A percentile compares a stretch with the other conserved stretches of the same genome.
Evolutionary conservation across 2,888 invertebrate genomes (phyloP).

Genomic region (Hartigia nigra): DNA sequence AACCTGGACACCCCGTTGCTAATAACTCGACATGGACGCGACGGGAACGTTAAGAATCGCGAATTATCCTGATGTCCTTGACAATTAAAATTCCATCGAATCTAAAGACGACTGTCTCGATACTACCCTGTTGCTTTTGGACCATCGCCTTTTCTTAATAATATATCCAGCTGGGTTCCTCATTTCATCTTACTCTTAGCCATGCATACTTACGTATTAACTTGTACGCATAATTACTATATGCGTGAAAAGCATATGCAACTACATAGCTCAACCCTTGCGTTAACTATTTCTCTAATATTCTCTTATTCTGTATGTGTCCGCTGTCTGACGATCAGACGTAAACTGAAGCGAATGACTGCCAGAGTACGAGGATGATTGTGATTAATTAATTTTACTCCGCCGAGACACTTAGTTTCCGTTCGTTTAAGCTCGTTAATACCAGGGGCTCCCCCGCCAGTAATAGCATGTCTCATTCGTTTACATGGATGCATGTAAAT

Average conservation of each 20-base stretch:
- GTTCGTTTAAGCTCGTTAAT: slow-evolving; percentile 66
- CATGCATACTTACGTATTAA: background rate
- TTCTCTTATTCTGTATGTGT: background rate
- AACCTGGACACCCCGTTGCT: slow-evolving; percentile 31
- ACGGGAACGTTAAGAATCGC: slow-evolving; percentile 6
- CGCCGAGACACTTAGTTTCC: slow-evolving; percentile 66
- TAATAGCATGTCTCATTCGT: slow-evolving; percentile 51
- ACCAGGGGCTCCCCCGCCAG: slow-evolving; percentile 24
- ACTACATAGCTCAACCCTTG: background rate
- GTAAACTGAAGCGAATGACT: slow-evolving; percentile 44
- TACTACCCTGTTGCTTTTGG: background rate
- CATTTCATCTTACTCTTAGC: background rate
- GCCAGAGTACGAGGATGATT: slow-evolving; percentile 42
- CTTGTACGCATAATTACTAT: background rate
- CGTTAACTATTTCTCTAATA: background rate
- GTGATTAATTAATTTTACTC: slow-evolving; percentile 66
- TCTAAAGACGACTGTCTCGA: background rate
- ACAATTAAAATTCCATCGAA: background rate
- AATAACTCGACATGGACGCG: slow-evolving; percentile 34
- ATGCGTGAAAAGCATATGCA: background rate
- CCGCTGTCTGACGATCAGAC: slow-evolving; percentile 33
- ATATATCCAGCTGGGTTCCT: background rate
- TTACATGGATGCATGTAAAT: slow-evolving; percentile 59
- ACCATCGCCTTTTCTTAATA: background rate
- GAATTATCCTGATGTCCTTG: background rate